Percentiles rank a stretch among this genome's conserved stretches.
phyloP scores from a whole-genome alignment of 2,888 invertebrate genomes.

The Sesia bembeciformis region DNA sequence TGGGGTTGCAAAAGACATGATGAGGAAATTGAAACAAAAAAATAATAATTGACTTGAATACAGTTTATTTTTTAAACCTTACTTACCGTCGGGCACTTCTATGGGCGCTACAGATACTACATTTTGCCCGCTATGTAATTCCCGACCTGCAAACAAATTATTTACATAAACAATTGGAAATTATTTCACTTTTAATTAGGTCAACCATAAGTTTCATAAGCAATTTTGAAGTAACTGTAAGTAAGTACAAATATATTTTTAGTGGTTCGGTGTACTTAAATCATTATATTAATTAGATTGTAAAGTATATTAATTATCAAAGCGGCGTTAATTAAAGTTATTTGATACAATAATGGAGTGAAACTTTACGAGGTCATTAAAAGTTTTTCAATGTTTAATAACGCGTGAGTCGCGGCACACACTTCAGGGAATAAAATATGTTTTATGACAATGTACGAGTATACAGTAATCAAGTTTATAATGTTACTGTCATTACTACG shows the following conservation, averaged over 20 bases:
- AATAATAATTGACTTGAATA: background rate
- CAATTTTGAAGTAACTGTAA: background rate
- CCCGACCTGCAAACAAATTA: slow-evolving; percentile 58
- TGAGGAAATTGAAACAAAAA: background rate
- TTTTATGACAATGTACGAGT: slow-evolving; percentile 11
- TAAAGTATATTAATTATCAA: background rate
- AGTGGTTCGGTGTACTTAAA: no score
- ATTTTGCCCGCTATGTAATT: slow-evolving; percentile 63
- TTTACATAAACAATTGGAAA: background rate
- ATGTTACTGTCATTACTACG: slow-evolving; percentile 7
- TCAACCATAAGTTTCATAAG: background rate
- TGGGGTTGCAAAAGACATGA: background rate
- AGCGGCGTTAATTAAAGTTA: slow-evolving; percentile 8
- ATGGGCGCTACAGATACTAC: slow-evolving; percentile 68
- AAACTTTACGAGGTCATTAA: slow-evolving; percentile 14
- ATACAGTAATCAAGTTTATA: slow-evolving; percentile 13
- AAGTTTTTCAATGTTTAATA: slow-evolving; percentile 23
- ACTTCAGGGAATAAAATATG: slow-evolving; percentile 8
- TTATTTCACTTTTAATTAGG: background rate
- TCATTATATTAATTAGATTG: no score
- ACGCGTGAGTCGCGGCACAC: slow-evolving; percentile 7
- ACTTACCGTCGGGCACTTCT: slow-evolving; percentile 67
- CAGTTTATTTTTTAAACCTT: background rate
- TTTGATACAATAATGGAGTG: slow-evolving; percentile 9
- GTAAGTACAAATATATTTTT: no score